phyloP scores from a whole-genome alignment of 2,888 invertebrate species.

The Tortrix viridana region DNA sequence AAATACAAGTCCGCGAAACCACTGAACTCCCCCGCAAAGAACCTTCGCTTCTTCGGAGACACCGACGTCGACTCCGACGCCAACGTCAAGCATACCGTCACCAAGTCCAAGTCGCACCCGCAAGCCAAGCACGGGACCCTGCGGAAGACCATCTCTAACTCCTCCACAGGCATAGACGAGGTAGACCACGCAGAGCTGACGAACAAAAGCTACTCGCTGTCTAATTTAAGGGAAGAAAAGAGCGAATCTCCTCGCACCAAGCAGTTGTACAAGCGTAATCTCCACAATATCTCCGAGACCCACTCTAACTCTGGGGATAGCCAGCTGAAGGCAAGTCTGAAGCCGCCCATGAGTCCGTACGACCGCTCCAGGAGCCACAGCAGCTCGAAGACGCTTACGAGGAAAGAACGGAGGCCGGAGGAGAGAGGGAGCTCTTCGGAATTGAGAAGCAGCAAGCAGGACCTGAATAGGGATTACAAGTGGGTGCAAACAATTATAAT shows the following conservation, averaged over 20 bases:
- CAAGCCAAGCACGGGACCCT: constrained; percentile 63
- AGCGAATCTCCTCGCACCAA: constrained; percentile 63
- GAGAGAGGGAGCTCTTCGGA: constrained; percentile 61
- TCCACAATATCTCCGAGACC: constrained; percentile 84
- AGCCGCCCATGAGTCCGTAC: constrained; percentile 77
- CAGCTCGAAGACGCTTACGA: constrained; percentile 74
- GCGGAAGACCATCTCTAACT: constrained; percentile 74
- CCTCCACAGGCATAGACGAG: constrained; percentile 74
- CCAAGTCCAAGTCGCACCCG: constrained; percentile 63
- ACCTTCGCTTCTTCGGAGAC: constrained; percentile 92
- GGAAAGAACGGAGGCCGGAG: constrained; percentile 45
- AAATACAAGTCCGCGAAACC: constrained; percentile 69
- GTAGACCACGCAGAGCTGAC: constrained; percentile 68
- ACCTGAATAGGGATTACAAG: constrained; percentile 71
- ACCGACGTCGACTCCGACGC: constrained; percentile 91
- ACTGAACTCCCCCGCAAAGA: constrained; percentile 84
- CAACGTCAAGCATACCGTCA: constrained; percentile 67
- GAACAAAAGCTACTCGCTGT: constrained; percentile 73
- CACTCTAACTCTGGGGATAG: constrained; percentile 77
- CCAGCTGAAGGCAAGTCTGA: constrained; percentile 60
- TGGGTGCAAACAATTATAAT: too few species aligned
- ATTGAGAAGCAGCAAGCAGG: constrained; percentile 71
- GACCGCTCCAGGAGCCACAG: constrained; percentile 77
- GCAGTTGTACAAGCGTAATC: constrained; percentile 74
- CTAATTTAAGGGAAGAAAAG: constrained; percentile 68